These are phyloP conservation scores for Macrophya annulata DNA, from an alignment of 2,888 invertebrate species.

Conservation along the genomic window DNA sequence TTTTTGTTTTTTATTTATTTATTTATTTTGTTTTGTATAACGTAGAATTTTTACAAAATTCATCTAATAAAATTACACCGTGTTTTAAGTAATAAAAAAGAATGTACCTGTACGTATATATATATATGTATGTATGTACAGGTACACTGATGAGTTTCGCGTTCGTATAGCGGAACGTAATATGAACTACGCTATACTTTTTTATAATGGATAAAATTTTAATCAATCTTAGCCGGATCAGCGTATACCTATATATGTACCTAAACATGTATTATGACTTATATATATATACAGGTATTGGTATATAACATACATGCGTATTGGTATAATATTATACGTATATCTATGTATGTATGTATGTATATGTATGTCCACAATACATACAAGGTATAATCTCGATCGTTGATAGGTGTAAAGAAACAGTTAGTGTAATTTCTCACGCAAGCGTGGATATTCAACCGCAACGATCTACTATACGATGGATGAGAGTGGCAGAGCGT, in stretches of 20 bases:
- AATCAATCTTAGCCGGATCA: not conserved
- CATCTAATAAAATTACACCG: too few species aligned
- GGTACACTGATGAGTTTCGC: not conserved
- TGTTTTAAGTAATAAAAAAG: not conserved
- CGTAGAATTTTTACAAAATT: not conserved
- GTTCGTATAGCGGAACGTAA: conserved; percentile 21
- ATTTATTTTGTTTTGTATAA: not conserved
- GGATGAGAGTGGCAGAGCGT: conserved; percentile 36
- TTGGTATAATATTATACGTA: too few species aligned
- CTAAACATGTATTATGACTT: too few species aligned
- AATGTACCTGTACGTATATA: not conserved
- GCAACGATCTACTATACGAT: conserved; percentile 8
- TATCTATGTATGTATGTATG: too few species aligned
- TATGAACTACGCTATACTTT: not conserved
- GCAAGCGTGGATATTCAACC: conserved; percentile 16
- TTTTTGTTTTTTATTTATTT: too few species aligned
- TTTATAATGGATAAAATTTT: conserved; percentile 6
- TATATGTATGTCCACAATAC: too few species aligned
- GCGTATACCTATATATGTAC: too few species aligned
- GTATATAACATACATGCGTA: not conserved
- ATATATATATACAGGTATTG: too few species aligned
- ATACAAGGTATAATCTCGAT: conserved; percentile 1
- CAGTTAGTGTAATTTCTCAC: conserved; percentile 47
- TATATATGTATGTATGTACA: too few species aligned
- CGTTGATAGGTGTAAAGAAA: conserved; percentile 40